Conservation (phyloP, 2,888 invertebrate species). For the Cyrtodaria siliqua region DNA sequence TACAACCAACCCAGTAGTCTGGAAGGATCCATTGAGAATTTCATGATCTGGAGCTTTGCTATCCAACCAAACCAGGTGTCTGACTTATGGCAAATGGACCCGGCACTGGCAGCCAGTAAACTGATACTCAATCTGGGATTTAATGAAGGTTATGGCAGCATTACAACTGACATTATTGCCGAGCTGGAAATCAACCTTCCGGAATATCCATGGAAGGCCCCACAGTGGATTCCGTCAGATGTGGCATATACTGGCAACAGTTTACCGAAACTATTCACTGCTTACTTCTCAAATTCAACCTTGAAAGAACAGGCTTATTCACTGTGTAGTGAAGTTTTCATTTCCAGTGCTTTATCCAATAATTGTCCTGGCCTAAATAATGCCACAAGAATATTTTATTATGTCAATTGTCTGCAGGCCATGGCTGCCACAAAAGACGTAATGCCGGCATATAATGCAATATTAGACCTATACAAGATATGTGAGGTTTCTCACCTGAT, state of each 20-base stretch:
- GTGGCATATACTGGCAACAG: slow-evolving; percentile 43
- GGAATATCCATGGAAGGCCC: slow-evolving; percentile 68
- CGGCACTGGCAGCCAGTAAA: slow-evolving; percentile 51
- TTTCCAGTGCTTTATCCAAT: slow-evolving; percentile 15
- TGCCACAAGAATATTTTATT: slow-evolving; percentile 42
- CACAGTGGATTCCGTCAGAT: slow-evolving; percentile 74
- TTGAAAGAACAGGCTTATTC: slow-evolving; percentile 31
- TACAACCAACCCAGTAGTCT: slow-evolving; percentile 52
- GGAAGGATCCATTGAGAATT: slow-evolving; percentile 70
- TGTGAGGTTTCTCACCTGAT: slow-evolving; percentile 55
- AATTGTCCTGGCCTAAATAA: slow-evolving; percentile 35
- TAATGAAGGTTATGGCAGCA: slow-evolving; percentile 71
- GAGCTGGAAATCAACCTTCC: slow-evolving; percentile 58
- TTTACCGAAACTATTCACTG: slow-evolving; percentile 45
- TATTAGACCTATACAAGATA: slow-evolving; percentile 50
- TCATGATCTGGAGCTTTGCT: slow-evolving; percentile 68
- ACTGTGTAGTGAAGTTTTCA: slow-evolving; percentile 40
- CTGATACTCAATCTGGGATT: slow-evolving; percentile 64
- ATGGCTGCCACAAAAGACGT: slow-evolving; percentile 33
- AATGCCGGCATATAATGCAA: slow-evolving; percentile 51
- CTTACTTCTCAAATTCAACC: slow-evolving; percentile 49
- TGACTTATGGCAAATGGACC: slow-evolving; percentile 70
- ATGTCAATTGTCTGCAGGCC: slow-evolving; percentile 56
- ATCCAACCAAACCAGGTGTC: slow-evolving; percentile 67
- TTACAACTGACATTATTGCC: slow-evolving; percentile 32